Conservation (phyloP, 2,888 invertebrate species). For the Proisotoma minuta region DNA sequence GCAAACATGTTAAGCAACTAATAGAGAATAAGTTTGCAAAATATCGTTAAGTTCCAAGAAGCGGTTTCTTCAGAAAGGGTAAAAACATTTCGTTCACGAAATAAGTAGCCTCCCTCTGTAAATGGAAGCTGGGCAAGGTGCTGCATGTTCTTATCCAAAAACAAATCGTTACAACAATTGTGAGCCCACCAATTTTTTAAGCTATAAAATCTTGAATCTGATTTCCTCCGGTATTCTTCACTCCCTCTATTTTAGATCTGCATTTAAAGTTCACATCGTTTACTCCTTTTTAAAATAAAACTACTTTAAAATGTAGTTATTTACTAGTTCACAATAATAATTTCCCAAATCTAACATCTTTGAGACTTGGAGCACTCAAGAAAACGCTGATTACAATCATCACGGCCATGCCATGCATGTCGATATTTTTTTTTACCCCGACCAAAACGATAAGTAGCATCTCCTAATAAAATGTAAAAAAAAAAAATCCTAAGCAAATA, state of each 20-base stretch:
- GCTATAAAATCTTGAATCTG: background rate
- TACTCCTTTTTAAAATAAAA: background rate
- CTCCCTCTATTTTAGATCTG: constrained; percentile 1
- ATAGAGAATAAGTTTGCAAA: no score
- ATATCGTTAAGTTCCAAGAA: no score
- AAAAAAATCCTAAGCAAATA: background rate
- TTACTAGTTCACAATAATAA: background rate
- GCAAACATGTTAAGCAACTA: background rate
- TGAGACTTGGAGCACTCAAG: background rate
- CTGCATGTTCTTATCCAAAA: background rate
- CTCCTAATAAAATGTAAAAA: background rate
- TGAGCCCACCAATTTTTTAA: constrained; percentile 1
- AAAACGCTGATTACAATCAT: constrained; percentile 4
- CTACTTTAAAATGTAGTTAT: background rate
- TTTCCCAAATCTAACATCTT: background rate
- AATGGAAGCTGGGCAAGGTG: constrained; percentile 1
- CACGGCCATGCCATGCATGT: constrained; percentile 14
- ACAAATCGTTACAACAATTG: background rate
- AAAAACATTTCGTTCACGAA: background rate
- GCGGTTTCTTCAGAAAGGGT: no score
- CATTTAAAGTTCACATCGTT: background rate
- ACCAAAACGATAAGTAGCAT: background rate
- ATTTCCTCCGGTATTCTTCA: background rate
- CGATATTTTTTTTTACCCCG: background rate
- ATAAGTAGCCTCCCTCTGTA: background rate